Evolutionary conservation across 2,113 vertebrate species (phyloP).

Genomic region (Sardina pilchardus): DNA sequence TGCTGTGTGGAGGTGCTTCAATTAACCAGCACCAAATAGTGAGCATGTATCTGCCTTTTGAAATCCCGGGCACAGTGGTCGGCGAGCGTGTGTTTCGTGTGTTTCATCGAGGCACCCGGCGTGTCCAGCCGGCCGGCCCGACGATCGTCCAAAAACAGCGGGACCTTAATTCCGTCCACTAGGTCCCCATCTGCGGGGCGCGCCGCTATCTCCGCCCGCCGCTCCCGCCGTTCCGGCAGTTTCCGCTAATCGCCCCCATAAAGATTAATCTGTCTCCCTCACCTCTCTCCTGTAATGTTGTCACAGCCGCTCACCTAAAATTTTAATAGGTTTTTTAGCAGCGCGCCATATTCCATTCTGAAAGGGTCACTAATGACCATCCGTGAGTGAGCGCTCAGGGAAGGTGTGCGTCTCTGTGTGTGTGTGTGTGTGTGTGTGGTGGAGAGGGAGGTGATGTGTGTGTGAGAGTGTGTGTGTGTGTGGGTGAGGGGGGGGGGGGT

Average conservation of each 20-base stretch:
- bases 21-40: background rate
- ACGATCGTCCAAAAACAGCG: background rate
- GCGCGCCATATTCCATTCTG: constrained; percentile 49
- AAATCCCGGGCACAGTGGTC: background rate
- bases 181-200: background rate
- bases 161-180: background rate
- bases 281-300: constrained; percentile 44
- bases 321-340: constrained; percentile 47
- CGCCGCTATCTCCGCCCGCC: background rate
- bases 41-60: background rate
- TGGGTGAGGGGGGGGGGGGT: background rate
- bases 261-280: constrained; percentile 50
- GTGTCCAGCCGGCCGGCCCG: background rate
- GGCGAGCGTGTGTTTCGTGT: background rate
- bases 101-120: background rate
- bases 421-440: background rate
- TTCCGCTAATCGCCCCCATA: constrained; percentile 39
- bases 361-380: constrained; percentile 49
- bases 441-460: background rate
- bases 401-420: background rate
- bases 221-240: constrained; percentile 18
- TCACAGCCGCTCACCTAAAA: constrained; percentile 45
- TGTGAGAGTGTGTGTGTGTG: constrained; percentile 13
- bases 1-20: background rate
- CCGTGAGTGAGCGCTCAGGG: constrained; percentile 25